These are phyloP conservation scores for Eupithecia subfuscata DNA, from an alignment of 2,888 invertebrate genomes.

Conservation along the genomic window DNA sequence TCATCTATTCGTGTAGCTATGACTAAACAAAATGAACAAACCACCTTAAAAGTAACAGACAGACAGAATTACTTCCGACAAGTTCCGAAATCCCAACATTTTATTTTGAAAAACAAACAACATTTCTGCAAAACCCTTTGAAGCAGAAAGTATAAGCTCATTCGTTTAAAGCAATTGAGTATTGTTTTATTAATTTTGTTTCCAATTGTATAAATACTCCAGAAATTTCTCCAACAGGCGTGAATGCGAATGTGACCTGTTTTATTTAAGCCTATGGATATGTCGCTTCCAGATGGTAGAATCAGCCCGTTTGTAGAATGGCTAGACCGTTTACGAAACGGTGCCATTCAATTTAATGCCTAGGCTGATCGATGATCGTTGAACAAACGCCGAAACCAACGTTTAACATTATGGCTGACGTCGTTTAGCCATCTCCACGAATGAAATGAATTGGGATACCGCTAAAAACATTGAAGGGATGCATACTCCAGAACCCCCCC, in stretches of 20 bases:
- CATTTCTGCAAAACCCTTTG: not conserved
- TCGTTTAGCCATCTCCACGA: not conserved
- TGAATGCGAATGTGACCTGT: conserved; percentile 35
- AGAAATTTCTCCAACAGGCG: conserved; percentile 38
- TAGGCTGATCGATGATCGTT: not conserved
- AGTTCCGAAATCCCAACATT: not conserved
- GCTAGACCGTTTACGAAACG: not conserved
- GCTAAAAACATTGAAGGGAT: too few relatives aligned
- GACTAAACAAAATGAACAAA: too few relatives aligned
- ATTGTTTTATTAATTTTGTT: conserved; percentile 45
- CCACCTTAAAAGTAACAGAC: too few relatives aligned
- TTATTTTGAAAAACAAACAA: not conserved
- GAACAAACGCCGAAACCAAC: not conserved
- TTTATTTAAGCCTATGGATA: not conserved
- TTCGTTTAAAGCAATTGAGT: conserved; percentile 39
- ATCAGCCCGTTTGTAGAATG: not conserved
- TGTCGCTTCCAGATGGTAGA: not conserved
- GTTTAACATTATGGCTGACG: not conserved
- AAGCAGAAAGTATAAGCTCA: conserved; percentile 22
- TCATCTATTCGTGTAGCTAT: too few relatives aligned
- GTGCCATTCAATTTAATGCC: not conserved
- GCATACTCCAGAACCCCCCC: too few relatives aligned
- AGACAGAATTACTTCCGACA: too few relatives aligned
- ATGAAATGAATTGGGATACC: not conserved
- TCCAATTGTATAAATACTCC: conserved; percentile 41